These are phyloP conservation scores for Trogon surrucura DNA, from an alignment of 2,113 vertebrate species.

Conservation along the genomic window DNA sequence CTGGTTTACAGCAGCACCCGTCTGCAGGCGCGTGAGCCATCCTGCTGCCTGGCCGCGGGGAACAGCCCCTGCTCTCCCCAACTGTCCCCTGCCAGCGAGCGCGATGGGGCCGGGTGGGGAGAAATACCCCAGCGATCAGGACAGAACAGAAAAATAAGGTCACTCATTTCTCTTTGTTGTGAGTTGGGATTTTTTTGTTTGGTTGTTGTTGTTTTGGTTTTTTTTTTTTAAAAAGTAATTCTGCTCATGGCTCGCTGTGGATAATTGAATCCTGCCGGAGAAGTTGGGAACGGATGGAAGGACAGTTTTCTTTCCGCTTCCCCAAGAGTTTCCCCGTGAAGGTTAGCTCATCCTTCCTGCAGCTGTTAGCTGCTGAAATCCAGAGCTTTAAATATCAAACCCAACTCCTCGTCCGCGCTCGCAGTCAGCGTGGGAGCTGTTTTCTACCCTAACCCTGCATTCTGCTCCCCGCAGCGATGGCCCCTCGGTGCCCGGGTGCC, in stretches of 20 bases:
- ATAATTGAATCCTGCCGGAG: neutral
- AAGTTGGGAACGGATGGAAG: neutral
- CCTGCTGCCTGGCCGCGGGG: neutral
- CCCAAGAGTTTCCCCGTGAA: neutral
- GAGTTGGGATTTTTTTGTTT: too few species aligned
- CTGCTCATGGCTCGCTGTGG: neutral
- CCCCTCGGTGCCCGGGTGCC: neutral
- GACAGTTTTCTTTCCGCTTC: neutral
- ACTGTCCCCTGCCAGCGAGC: neutral
- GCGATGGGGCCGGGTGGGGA: neutral
- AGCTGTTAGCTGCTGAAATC: neutral
- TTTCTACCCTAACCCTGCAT: neutral
- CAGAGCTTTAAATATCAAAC: fast-evolving
- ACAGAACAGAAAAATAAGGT: neutral
- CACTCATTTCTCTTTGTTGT: neutral
- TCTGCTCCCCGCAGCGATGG: fast-evolving
- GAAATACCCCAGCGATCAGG: neutral
- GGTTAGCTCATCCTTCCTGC: neutral
- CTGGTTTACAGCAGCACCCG: neutral
- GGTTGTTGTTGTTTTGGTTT: too few species aligned
- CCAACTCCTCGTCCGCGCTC: neutral
- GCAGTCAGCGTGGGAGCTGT: neutral
- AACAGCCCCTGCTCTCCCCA: neutral
- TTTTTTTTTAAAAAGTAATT: neutral
- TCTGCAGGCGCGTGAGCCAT: neutral